A percentile compares a stretch with the other conserved stretches of the same genome.
Evolutionary conservation across 2,113 vertebrate genomes (phyloP).

Genomic region (Bufo bufo): DNA sequence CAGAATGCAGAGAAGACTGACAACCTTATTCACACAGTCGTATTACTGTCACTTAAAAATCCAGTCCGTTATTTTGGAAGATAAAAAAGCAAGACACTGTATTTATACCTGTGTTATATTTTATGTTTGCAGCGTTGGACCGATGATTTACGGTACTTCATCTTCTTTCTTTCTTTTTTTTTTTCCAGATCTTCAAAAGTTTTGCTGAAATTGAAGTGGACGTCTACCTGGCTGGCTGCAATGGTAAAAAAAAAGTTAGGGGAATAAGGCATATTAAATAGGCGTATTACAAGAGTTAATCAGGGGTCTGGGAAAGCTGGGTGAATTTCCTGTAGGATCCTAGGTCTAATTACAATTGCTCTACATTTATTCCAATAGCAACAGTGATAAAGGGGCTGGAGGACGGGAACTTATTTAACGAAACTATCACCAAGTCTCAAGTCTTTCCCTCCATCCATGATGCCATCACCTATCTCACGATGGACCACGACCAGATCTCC

Average conservation of each 20-base stretch:
- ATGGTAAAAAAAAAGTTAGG: constrained; percentile 66
- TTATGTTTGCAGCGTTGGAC: no score
- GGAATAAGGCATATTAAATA: background rate
- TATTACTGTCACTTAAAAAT: background rate
- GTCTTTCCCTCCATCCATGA: constrained; percentile 85
- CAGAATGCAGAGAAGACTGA: background rate
- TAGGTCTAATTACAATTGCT: background rate
- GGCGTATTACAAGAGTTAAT: constrained; percentile 35
- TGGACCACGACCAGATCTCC: background rate
- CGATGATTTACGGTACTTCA: no score
- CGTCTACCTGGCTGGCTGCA: constrained; percentile 69
- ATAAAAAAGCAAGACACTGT: background rate
- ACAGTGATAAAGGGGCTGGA: constrained; percentile 80
- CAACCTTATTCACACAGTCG: background rate
- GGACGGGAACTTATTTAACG: constrained; percentile 81
- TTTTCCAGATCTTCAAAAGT: constrained; percentile 84
- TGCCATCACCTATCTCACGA: constrained; percentile 73
- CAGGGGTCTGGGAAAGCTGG: background rate
- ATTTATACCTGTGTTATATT: no score
- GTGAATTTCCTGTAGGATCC: background rate
- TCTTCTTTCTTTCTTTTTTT: constrained; percentile 46
- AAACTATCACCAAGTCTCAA: constrained; percentile 80
- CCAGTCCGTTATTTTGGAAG: background rate
- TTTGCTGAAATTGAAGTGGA: constrained; percentile 85
- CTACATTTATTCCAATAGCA: constrained; percentile 63